Evolutionary conservation across 2,888 invertebrate species (phyloP), one percentile per base, ranked within the genome.

Genomic region (Imbricaverruca yamaguchii): DNA sequence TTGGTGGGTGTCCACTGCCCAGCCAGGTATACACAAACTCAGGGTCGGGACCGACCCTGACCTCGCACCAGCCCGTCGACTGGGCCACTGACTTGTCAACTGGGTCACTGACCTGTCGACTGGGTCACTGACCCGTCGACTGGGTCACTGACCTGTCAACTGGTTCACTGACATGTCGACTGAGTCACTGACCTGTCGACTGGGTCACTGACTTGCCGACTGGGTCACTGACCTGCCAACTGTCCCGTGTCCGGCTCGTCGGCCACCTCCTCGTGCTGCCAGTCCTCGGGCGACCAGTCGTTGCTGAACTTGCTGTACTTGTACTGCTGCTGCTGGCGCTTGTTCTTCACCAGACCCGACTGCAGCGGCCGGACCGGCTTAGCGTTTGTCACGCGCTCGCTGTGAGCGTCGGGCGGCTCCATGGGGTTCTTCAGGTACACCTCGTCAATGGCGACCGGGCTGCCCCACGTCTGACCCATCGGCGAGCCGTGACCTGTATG

Each of bases 391-490:
- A 67, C 67, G 13, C 67, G 67, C 39, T 25, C 67, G 67, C 39
- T 39, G n/a, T 39, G 67, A 4, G 55, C 9, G 57, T 92, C 92
- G 0, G 91, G 91, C 0, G 92, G 92, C 84, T 91, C 91, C 92
- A 93, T 92, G 23, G 93, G 93, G 87, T 93, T 93, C 81, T 91
- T 89, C 81, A 93, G 87, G 86, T 93, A 93, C 85, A 93, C 91
- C 87, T 93, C 92, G 86, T 95, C 95, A 83, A 95, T 94, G 82
- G 89, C 90, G 2, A 91, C 90, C 0, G 94, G 94, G 85, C 92
- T 92, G 1, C 96, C 96, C 96, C 96, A 96, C 11, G 92, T 92
- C 84, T 92, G 92, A 1, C 93, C 93, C 0, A 92, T 91, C 18
- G 88, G 84, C 18, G 92, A 91, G 0, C 92, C 92, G 83, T 92